Base-by-base conservation (phyloP, 2,888 invertebrate species). In the Nemapogon koenigi region DNA sequence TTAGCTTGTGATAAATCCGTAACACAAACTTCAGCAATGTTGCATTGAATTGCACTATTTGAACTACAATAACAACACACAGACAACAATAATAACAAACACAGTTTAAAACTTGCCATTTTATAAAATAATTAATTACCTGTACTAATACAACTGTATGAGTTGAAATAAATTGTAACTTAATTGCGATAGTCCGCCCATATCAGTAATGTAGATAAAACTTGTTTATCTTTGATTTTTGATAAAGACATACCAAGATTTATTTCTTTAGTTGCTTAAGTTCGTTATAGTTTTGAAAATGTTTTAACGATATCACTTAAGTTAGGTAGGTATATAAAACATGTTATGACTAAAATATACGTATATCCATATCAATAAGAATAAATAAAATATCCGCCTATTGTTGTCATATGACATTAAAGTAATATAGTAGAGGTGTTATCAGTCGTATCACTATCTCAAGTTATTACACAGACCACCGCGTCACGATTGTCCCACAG, bases 381-480 rank as follows among this genome's bases (percentile, higher is more conserved):
- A 49, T 46, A 46, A 38, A 40, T 41, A 28, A 38, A 43, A 37
- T 43, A 41, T 48, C 49, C 51, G 45, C 43, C 11, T 29, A 29
- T 6, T 31, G 4, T 14, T 15, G 16, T 13, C 3, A 13, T 14
- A 31, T 22, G 22, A 22, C 22, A 22, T 7, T 22, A 22, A 22
- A 6, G 10, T 22, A 7, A 7, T 26, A 26, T 26, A 35, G 16
- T 35, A 35, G 27, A 35, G 29, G 48, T 51, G 61, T 76, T 76
- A 76, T 78, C 76, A 71, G 61, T 53, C 51, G 52, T 73, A 73
- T 73, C 75, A 69, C 68, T 76, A 75, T 76, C 76, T 73, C 58
- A 59, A 64, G 64, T 67, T 62, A 67, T 69, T 69, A 66, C 61
- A 59, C 62, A 61, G 61, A 64, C 60, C 65, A 66, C 65, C 61